These are phyloP conservation scores for Trichopria drosophilae DNA, from an alignment of 2,888 invertebrate genomes.

Conservation along the genomic window DNA sequence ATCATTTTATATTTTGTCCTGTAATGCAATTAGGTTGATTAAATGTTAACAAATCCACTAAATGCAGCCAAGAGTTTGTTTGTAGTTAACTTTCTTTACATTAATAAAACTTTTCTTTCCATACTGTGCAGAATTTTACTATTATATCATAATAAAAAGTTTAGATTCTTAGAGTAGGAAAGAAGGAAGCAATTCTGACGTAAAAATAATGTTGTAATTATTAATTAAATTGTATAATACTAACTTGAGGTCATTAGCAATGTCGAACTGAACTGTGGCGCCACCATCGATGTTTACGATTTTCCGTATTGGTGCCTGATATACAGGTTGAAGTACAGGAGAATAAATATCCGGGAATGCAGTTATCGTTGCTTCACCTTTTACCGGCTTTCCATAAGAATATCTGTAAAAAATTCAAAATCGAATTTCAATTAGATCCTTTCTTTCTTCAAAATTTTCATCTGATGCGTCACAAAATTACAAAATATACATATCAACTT, in stretches of 20 bases:
- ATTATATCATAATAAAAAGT: too few species aligned
- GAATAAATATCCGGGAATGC: constrained; percentile 83
- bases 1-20: too few species aligned
- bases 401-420: constrained; percentile 69
- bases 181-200: not conserved
- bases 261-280: constrained; percentile 76
- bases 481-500: too few species aligned
- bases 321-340: constrained; percentile 77
- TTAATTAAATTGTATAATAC: constrained; percentile 17
- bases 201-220: constrained; percentile 1
- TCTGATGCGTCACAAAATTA: too few species aligned
- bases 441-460: too few species aligned
- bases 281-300: constrained; percentile 71
- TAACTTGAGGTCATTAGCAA: constrained; percentile 68
- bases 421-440: too few species aligned
- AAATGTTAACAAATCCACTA: too few species aligned
- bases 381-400: constrained; percentile 83
- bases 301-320: constrained; percentile 64
- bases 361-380: constrained; percentile 82
- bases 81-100: not conserved
- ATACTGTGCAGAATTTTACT: too few species aligned
- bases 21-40: too few species aligned
- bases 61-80: not conserved
- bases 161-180: too few species aligned
- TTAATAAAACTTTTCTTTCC: constrained; percentile 7